Evolutionary conservation across 2,113 vertebrate genomes (phyloP), one percentile per base, ranked within the genome.

Genomic region (Phaetusa simplex): DNA sequence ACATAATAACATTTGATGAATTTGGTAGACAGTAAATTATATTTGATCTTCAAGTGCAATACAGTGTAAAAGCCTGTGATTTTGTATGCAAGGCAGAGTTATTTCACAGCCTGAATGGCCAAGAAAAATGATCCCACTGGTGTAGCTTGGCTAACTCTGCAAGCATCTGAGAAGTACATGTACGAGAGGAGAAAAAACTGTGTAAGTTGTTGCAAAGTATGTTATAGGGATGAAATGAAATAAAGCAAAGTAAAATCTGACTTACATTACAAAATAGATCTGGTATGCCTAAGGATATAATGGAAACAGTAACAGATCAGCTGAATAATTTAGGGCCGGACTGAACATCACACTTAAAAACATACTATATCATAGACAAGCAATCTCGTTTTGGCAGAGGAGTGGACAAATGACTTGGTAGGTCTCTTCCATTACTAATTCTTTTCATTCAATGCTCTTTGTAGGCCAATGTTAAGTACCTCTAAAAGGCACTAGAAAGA

Each of bases 401-500:
- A 87, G 27, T 52, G 73, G 65, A 94, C 65, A 93, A 95, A 93
- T 56, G 34, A 86, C 80, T 91, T 47, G 67, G 69, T 72, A 87
- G 34, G 27, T 83, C 78, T 92, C 67, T 82, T 77, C 47, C 61
- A 89, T 81, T 90, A 82, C 91, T 95, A 93, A 90, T 90, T 95
- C n/a, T 92, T 95, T 82, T 87, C 32, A 92, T 89, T 79, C 91
- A 65, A 1, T 82, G 49, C 4, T 95, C 52, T 95, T 95, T 89
- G 72, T 84, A 92, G 56, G 84, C 88, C 47, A 78, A 43, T 76
- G 73, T 86, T 96, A 97, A 95, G 94, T 94, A 95, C 73, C 65
- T 82, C 77, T 95, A 94, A 97, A 95, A 95, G 49, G 86, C 86
- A 89, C 67, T 85, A 65, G 92, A 95, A 92, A 79, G 61, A 92